phyloP scores from a whole-genome alignment of 2,888 invertebrate species.

The Coenonympha arcania region DNA sequence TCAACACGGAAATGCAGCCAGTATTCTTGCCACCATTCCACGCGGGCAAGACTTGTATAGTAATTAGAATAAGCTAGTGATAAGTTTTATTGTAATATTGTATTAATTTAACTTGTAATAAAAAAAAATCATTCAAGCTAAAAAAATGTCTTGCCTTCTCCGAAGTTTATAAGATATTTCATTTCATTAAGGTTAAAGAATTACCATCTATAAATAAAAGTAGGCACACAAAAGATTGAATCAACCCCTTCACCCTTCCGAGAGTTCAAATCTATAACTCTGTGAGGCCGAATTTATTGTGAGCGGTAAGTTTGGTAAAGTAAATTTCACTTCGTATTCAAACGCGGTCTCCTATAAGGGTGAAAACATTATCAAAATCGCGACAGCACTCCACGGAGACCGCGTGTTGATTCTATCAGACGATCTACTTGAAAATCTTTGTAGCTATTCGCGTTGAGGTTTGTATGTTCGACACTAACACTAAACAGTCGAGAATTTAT shows the following conservation, averaged over 20 bases:
- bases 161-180: not conserved
- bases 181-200: slow-evolving; percentile 9
- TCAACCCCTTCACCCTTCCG: slow-evolving; percentile 51
- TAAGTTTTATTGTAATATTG: no score
- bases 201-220: slow-evolving; percentile 23
- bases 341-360: slow-evolving; percentile 49
- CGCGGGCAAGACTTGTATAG: no score
- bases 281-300: slow-evolving; percentile 47
- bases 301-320: slow-evolving; percentile 57
- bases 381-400: slow-evolving; percentile 55
- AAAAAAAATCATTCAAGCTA: no score
- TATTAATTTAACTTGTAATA: no score
- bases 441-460: slow-evolving; percentile 32
- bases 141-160: no score
- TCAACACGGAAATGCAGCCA: no score
- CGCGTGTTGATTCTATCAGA: slow-evolving; percentile 70
- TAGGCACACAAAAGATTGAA: slow-evolving; percentile 25
- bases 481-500: no score
- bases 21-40: no score
- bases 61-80: no score
- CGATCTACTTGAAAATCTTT: slow-evolving; percentile 53
- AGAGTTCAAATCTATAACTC: slow-evolving; percentile 66
- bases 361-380: slow-evolving; percentile 63
- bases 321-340: slow-evolving; percentile 65
- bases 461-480: slow-evolving; percentile 20